phyloP scores from a whole-genome alignment of 2,113 vertebrate genomes.

The Cinclus cinclus region DNA sequence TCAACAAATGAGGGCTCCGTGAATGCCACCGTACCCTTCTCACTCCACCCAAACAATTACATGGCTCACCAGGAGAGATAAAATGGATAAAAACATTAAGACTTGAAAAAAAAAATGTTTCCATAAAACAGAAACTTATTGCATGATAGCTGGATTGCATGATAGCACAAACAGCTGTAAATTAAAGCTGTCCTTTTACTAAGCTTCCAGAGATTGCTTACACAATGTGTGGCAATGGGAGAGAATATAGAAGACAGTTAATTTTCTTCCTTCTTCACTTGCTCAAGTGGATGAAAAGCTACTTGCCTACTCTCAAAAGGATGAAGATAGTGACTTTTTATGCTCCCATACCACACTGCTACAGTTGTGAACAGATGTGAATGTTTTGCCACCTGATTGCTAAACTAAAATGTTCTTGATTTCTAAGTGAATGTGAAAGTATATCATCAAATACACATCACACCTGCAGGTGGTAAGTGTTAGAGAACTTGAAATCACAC shows the following conservation, averaged over 20 bases:
- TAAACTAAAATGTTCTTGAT: conserved; percentile 22
- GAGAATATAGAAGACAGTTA: neutral
- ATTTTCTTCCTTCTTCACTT: conserved; percentile 17
- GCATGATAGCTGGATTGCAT: conserved; percentile 73
- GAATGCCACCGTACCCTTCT: conserved; percentile 13
- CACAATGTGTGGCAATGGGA: conserved; percentile 31
- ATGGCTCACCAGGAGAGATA: conserved; percentile 45
- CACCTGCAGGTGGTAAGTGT: neutral
- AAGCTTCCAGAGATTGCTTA: conserved; percentile 55
- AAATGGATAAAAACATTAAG: conserved; percentile 49
- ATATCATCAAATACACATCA: neutral
- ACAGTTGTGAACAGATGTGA: neutral
- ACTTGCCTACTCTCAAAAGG: neutral
- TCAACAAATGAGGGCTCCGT: neutral
- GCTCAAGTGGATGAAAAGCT: neutral
- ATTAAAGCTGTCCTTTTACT: conserved; percentile 59
- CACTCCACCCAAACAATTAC: conserved; percentile 55
- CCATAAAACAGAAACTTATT: conserved; percentile 73
- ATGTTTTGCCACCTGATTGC: conserved; percentile 4
- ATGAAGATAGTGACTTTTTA: neutral
- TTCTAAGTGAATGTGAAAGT: conserved; percentile 8
- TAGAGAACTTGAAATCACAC: conserved; percentile 46
- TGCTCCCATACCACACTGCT: conserved; percentile 13
- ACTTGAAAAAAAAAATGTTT: conserved; percentile 49
- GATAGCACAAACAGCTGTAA: conserved; percentile 62